These are phyloP conservation scores for Agrotis segetum DNA, from an alignment of 2,888 invertebrate genomes.

Conservation along the genomic window DNA sequence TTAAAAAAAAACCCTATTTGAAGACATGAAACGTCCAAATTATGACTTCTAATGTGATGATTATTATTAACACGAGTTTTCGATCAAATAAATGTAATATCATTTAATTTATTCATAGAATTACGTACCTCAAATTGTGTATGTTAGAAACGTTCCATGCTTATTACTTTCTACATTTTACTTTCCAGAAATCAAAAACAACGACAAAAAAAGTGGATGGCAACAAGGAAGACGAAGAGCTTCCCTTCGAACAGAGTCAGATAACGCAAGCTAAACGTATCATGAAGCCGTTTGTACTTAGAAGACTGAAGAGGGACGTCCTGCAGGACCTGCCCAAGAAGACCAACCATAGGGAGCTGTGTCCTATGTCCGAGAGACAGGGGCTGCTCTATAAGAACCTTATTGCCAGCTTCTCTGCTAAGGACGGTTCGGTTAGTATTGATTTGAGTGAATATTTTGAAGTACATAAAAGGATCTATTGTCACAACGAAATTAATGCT, in stretches of 20 bases:
- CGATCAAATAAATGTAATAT: no score
- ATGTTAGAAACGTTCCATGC: no score
- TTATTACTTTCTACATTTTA: no score
- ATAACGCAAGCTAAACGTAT: constrained; percentile 98
- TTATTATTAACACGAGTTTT: no score
- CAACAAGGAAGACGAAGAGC: constrained; percentile 90
- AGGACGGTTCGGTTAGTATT: constrained; percentile 89
- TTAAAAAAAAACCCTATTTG: no score
- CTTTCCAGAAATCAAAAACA: constrained; percentile 89
- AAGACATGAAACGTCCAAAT: no score
- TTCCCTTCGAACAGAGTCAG: constrained; percentile 97
- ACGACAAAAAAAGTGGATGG: constrained; percentile 86
- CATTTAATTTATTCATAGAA: no score
- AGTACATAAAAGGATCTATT: background rate
- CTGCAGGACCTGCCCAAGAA: constrained; percentile 96
- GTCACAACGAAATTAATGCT: no score
- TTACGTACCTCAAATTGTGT: no score
- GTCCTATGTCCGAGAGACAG: constrained; percentile 93
- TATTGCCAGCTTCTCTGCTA: constrained; percentile 92
- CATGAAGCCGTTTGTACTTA: constrained; percentile 98
- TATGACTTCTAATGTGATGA: no score
- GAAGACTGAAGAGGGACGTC: constrained; percentile 97
- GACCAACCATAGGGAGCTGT: constrained; percentile 92
- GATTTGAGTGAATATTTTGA: no score
- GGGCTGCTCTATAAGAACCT: constrained; percentile 94